Percentiles rank a stretch among this genome's conserved stretches.
These are phyloP conservation scores for Euphonia xanthogaster DNA, from an alignment of 2,797 vertebrate species.

Conservation along the genomic window DNA sequence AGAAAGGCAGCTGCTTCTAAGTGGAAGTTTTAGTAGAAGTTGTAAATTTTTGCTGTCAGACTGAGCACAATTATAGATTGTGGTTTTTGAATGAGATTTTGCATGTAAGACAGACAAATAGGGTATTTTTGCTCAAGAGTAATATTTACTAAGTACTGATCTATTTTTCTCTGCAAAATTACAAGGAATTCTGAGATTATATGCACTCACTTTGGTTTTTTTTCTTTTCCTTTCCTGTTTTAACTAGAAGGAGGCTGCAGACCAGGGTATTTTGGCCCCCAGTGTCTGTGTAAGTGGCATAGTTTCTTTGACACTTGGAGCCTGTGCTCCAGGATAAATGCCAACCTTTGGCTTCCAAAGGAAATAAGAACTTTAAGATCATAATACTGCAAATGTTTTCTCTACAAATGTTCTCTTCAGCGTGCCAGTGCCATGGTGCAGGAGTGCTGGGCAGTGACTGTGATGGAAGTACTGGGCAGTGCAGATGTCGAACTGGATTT, in stretches of 20 bases:
- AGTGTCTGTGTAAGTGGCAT: conserved; percentile 75
- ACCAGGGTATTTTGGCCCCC: conserved; percentile 77
- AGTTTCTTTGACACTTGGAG: background rate
- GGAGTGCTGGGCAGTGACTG: conserved; percentile 26
- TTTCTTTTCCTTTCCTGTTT: background rate
- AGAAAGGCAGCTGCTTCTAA: background rate
- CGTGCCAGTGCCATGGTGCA: background rate
- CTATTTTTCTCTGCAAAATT: background rate
- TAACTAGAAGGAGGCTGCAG: conserved; percentile 37
- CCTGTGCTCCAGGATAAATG: background rate
- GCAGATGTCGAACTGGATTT: conserved; percentile 55
- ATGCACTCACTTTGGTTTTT: background rate
- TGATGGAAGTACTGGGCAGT: background rate
- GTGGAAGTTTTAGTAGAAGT: background rate
- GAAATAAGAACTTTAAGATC: background rate
- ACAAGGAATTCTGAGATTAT: background rate
- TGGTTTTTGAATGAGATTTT: background rate
- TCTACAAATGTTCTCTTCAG: conserved; percentile 24
- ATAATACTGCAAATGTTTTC: background rate
- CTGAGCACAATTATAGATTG: background rate
- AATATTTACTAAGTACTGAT: background rate
- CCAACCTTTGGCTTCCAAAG: background rate
- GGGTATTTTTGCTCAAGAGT: background rate
- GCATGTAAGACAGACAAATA: background rate
- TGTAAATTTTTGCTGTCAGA: background rate